A percentile compares a stretch with the other conserved stretches of the same genome.
phyloP scores from a whole-genome alignment of 2,888 invertebrate genomes.

The Ypsolopha scabrella region DNA sequence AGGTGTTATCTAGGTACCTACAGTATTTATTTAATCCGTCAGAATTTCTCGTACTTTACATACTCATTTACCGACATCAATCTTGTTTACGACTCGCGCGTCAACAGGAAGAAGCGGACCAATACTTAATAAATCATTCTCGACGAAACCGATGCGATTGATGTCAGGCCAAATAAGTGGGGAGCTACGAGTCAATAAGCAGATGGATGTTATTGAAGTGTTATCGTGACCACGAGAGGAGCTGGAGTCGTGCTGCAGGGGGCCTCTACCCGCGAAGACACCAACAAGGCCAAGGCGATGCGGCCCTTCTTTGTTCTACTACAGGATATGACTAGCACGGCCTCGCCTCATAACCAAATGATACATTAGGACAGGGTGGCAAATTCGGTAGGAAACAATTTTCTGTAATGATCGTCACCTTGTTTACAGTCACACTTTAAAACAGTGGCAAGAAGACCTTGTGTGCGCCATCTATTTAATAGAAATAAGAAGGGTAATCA shows the following conservation, averaged over 20 bases:
- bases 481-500: background rate
- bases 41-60: too few relatives aligned
- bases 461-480: background rate
- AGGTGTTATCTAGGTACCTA: too few relatives aligned
- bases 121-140: background rate
- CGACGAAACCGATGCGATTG: background rate
- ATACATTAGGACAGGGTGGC: constrained; percentile 28
- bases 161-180: background rate
- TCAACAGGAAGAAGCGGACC: background rate
- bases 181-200: background rate
- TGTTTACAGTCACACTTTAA: constrained; percentile 24
- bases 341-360: constrained; percentile 35
- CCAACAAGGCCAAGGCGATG: constrained; percentile 7
- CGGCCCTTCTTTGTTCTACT: constrained; percentile 34
- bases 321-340: constrained; percentile 42
- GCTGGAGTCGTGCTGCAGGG: constrained; percentile 1
- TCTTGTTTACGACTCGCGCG: background rate
- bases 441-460: constrained; percentile 5
- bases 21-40: too few relatives aligned
- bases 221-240: background rate
- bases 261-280: constrained; percentile 4
- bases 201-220: background rate
- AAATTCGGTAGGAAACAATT: constrained; percentile 34
- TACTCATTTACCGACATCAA: too few relatives aligned
- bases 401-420: constrained; percentile 36